phyloP scores from a whole-genome alignment of 2,888 invertebrate genomes.

The Pachycephus smyrnensis region DNA sequence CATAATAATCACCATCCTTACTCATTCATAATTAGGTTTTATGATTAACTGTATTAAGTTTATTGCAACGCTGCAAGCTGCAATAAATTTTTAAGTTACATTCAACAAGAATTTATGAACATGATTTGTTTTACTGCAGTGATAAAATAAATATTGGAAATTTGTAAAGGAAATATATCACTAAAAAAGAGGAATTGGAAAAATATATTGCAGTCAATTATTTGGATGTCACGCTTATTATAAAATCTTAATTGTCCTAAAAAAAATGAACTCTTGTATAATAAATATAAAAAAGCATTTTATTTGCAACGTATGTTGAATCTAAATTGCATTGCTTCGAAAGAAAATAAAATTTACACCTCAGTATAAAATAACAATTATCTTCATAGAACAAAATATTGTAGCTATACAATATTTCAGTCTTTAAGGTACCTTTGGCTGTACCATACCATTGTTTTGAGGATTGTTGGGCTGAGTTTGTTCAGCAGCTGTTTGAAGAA shows the following conservation, averaged over 20 bases:
- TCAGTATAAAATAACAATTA: slow-evolving; percentile 1
- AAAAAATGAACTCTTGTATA: not conserved
- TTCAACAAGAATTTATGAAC: not conserved
- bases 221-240: not conserved
- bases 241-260: not conserved
- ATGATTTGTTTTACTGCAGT: not conserved
- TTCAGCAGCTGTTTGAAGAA: slow-evolving; percentile 69
- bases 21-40: not conserved
- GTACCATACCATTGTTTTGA: slow-evolving; percentile 62
- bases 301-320: not conserved
- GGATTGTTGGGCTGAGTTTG: slow-evolving; percentile 54
- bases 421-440: slow-evolving; percentile 60
- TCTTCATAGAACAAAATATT: not conserved
- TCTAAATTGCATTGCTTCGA: not conserved
- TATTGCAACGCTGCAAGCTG: not conserved
- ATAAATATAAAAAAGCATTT: slow-evolving; percentile 5
- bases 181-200: not conserved
- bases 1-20: not conserved
- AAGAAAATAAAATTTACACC: slow-evolving; percentile 4
- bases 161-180: no score
- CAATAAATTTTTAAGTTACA: not conserved
- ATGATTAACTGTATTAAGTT: not conserved
- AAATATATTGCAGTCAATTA: not conserved
- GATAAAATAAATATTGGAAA: not conserved
- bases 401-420: slow-evolving; percentile 5